Evolutionary conservation across 2,797 vertebrate genomes (phyloP).

Genomic region (Micromesistius poutassou): DNA sequence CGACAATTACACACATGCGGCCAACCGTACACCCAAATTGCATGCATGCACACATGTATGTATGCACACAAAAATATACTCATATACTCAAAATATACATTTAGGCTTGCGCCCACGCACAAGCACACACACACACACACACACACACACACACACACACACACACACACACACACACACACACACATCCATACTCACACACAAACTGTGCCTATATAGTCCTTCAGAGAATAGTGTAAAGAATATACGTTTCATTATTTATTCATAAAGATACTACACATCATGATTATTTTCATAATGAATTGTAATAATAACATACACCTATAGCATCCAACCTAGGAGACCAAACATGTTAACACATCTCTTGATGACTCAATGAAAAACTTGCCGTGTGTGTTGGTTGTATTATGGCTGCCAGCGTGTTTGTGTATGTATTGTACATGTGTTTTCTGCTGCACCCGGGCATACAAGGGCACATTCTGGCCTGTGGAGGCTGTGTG

Average conservation of each 20-base stretch:
- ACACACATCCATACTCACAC: background rate
- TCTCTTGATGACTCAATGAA: background rate
- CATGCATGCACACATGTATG: conserved; percentile 19
- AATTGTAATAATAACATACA: background rate
- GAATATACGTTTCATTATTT: background rate
- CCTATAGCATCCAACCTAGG: background rate
- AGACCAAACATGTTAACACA: background rate
- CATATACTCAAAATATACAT: no score
- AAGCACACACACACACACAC: background rate
- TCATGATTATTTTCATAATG: background rate
- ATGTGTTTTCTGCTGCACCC: conserved; percentile 31
- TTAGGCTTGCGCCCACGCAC: conserved; percentile 17
- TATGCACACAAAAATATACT: conserved; percentile 15
- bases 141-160: no score
- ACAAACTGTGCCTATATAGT: background rate
- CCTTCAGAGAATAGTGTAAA: background rate
- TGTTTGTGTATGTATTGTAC: conserved; percentile 26
- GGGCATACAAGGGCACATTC: conserved; percentile 31
- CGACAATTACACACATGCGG: background rate
- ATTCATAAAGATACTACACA: background rate
- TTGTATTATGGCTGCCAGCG: background rate
- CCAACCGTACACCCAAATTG: conserved; percentile 16
- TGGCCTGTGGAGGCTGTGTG: conserved; percentile 24
- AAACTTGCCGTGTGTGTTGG: background rate
- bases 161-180: background rate